Percentiles rank a stretch among this genome's conserved stretches.
These are phyloP conservation scores for Carlito syrichta DNA, from an alignment of 2,113 vertebrate genomes.

Conservation along the genomic window DNA sequence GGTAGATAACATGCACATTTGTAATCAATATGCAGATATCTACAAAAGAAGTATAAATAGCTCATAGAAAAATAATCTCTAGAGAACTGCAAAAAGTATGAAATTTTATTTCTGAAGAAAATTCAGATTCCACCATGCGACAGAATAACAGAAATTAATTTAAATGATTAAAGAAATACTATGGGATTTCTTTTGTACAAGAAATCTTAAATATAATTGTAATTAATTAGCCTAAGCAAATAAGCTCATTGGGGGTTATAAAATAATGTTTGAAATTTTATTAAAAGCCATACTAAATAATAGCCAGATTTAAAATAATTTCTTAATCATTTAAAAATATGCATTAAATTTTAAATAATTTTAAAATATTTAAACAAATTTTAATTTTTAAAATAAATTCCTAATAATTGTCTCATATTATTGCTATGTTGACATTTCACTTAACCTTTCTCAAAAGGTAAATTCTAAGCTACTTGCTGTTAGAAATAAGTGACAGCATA, in stretches of 20 bases:
- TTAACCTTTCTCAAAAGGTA: background rate
- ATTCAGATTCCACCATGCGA: background rate
- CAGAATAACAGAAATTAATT: background rate
- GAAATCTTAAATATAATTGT: background rate
- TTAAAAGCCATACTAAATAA: background rate
- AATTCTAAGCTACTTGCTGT: background rate
- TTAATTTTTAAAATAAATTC: background rate
- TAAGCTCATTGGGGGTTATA: background rate
- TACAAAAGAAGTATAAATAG: slow-evolving; percentile 46
- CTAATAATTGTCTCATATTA: background rate
- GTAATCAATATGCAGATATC: slow-evolving; percentile 36
- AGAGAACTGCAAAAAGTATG: background rate
- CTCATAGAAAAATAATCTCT: slow-evolving; percentile 55
- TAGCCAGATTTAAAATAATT: background rate
- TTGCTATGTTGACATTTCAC: background rate
- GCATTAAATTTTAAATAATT: background rate
- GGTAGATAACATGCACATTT: slow-evolving; percentile 49
- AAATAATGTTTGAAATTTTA: background rate
- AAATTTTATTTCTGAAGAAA: slow-evolving; percentile 18
- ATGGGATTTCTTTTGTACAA: background rate
- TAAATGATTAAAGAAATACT: background rate
- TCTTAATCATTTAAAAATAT: background rate
- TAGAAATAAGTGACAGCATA: slow-evolving; percentile 23
- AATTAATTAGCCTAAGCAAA: background rate
- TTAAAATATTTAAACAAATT: background rate